Conservation (phyloP, 2,797 vertebrate genomes). For the Chromis chromis region DNA sequence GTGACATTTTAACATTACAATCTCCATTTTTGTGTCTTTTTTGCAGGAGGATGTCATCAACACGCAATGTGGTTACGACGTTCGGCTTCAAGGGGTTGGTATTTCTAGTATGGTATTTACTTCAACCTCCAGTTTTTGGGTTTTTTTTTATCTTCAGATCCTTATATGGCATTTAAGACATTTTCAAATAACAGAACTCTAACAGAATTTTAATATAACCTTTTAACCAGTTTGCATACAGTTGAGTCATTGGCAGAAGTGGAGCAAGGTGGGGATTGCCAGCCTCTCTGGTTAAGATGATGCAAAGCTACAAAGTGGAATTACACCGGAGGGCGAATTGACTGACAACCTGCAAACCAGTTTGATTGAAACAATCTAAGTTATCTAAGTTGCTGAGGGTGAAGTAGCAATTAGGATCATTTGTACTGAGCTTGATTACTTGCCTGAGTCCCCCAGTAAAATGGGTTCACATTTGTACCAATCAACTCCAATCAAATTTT, state of each 20-base stretch:
- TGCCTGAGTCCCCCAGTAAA: not conserved
- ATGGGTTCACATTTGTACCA: not conserved
- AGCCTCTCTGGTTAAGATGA: conserved; percentile 35
- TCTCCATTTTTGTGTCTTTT: conserved; percentile 7
- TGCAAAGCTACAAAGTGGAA: conserved; percentile 30
- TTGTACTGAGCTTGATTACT: conserved; percentile 32
- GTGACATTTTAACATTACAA: not conserved
- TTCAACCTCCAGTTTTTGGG: not conserved
- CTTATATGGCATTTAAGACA: not conserved
- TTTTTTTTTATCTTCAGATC: not conserved
- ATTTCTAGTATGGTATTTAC: conserved; percentile 14
- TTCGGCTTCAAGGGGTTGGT: conserved; percentile 88
- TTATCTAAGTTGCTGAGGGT: conserved; percentile 19
- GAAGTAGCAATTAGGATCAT: conserved; percentile 21
- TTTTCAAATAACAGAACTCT: not conserved
- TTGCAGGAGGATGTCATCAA: conserved; percentile 92
- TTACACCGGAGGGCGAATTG: conserved; percentile 38
- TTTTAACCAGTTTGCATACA: not conserved
- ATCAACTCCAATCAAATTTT: not conserved
- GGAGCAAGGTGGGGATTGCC: conserved; percentile 19
- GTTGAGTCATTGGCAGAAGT: not conserved
- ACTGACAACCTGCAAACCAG: conserved; percentile 48
- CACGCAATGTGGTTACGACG: conserved; percentile 94
- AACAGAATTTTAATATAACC: not conserved
- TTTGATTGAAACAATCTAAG: conserved; percentile 49